Evolutionary conservation across 1,140 invertebrate species (phyloP).

Genomic region (Heliothis virescens): DNA sequence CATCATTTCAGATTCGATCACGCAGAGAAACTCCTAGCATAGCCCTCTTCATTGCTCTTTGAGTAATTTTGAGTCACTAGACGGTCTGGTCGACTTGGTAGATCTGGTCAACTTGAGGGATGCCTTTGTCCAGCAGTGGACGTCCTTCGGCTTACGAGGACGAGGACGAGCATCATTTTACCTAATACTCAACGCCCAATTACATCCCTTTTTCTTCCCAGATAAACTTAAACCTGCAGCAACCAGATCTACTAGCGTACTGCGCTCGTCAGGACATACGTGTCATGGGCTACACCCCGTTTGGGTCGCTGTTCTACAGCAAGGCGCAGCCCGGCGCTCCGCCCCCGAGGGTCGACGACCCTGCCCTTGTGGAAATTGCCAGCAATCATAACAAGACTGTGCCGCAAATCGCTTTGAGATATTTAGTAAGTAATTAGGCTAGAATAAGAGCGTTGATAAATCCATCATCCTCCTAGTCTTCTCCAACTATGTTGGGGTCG

Average conservation of each 20-base stretch:
- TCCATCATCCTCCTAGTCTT: background rate
- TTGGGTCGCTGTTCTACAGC: slow-evolving; percentile 88
- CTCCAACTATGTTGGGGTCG: background rate
- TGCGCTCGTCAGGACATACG: slow-evolving; percentile 89
- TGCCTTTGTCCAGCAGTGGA: too few species aligned
- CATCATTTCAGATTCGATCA: too few species aligned
- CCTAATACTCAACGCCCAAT: background rate
- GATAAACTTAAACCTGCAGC: slow-evolving; percentile 90
- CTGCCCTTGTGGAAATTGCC: slow-evolving; percentile 88
- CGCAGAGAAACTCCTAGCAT: too few species aligned
- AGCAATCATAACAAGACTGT: slow-evolving; percentile 90
- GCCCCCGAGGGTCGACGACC: slow-evolving; percentile 88
- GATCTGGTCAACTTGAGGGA: too few species aligned
- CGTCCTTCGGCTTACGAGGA: too few species aligned
- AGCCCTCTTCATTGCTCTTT: too few species aligned
- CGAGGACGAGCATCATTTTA: too few species aligned
- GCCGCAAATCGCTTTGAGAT: slow-evolving; percentile 89
- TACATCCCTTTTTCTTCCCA: slow-evolving; percentile 50
- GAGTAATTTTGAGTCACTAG: too few species aligned
- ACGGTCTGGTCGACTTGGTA: too few species aligned
- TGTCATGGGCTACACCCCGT: slow-evolving; percentile 93
- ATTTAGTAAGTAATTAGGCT: slow-evolving; percentile 87
- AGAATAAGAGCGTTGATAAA: too few species aligned
- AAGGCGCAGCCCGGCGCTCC: slow-evolving; percentile 87
- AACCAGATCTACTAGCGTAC: slow-evolving; percentile 90